These are phyloP conservation scores for Agriopis marginaria DNA, from an alignment of 2,888 invertebrate genomes.

Conservation along the genomic window DNA sequence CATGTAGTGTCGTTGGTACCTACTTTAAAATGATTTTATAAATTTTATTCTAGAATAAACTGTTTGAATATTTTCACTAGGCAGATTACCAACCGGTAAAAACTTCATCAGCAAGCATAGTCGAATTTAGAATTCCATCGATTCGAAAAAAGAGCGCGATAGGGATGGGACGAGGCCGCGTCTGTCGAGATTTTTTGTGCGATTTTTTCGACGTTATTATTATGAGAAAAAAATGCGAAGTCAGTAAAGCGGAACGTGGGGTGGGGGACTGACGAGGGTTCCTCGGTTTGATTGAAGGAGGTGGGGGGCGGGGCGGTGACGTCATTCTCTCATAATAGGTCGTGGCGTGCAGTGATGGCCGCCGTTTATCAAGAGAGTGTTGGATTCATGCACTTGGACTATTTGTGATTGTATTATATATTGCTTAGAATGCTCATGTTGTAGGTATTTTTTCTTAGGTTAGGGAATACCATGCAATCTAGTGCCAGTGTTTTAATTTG, in stretches of 20 bases:
- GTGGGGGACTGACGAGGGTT: slow-evolving; percentile 86
- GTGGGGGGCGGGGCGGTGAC: slow-evolving; percentile 85
- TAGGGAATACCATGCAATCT: no score
- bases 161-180: slow-evolving; percentile 78
- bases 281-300: slow-evolving; percentile 84
- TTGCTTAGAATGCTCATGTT: background rate
- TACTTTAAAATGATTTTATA: no score
- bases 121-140: slow-evolving; percentile 72
- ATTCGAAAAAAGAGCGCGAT: slow-evolving; percentile 69
- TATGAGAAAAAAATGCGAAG: slow-evolving; percentile 85
- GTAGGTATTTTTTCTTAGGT: background rate
- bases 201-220: slow-evolving; percentile 86
- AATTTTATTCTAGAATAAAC: no score
- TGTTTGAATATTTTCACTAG: background rate
- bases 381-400: slow-evolving; percentile 77
- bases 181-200: slow-evolving; percentile 85
- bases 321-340: slow-evolving; percentile 86
- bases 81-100: slow-evolving; percentile 39
- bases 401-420: slow-evolving; percentile 54
- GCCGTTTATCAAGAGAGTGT: slow-evolving; percentile 82
- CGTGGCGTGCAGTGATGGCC: slow-evolving; percentile 85
- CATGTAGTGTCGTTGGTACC: no score
- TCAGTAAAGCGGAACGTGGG: slow-evolving; percentile 84
- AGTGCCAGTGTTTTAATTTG: no score
- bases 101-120: slow-evolving; percentile 39